Evolutionary conservation across 2,888 invertebrate genomes (phyloP).

Genomic region (Athetis lepigone): DNA sequence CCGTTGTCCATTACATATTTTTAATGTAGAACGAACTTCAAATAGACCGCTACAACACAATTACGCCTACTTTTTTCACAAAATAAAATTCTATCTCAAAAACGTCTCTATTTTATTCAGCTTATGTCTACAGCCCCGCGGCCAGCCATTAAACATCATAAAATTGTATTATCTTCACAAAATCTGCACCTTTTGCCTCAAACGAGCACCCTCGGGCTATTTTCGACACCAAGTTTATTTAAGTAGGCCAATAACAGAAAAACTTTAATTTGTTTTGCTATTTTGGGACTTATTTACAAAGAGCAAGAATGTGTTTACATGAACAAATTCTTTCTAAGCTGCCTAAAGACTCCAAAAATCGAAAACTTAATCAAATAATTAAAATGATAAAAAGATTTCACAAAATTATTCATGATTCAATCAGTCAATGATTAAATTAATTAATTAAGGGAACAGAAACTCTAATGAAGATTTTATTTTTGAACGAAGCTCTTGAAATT

Average conservation of each 20-base stretch:
- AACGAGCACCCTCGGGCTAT: constrained; percentile 4
- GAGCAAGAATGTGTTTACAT: background rate
- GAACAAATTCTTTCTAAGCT: background rate
- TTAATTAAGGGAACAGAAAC: constrained; percentile 15
- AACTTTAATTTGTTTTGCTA: background rate
- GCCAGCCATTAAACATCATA: constrained; percentile 43
- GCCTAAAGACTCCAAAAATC: background rate
- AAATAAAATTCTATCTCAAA: constrained; percentile 1
- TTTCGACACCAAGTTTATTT: constrained; percentile 19
- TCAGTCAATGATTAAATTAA: constrained; percentile 40
- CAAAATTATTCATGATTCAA: constrained; percentile 19
- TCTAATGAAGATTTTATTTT: constrained; percentile 22
- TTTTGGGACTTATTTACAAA: background rate
- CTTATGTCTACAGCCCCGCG: constrained; percentile 18
- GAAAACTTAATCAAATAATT: background rate
- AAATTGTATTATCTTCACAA: constrained; percentile 39
- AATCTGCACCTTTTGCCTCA: constrained; percentile 24
- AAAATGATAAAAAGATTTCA: constrained; percentile 1
- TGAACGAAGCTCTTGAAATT: constrained; percentile 10
- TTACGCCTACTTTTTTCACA: background rate
- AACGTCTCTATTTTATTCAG: constrained; percentile 9
- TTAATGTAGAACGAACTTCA: too few relatives aligned
- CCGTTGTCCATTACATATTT: too few relatives aligned
- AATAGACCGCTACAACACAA: background rate
- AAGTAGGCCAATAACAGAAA: constrained; percentile 24